Conservation (phyloP, 1,140 invertebrate genomes). For the Bombus waltoni region DNA sequence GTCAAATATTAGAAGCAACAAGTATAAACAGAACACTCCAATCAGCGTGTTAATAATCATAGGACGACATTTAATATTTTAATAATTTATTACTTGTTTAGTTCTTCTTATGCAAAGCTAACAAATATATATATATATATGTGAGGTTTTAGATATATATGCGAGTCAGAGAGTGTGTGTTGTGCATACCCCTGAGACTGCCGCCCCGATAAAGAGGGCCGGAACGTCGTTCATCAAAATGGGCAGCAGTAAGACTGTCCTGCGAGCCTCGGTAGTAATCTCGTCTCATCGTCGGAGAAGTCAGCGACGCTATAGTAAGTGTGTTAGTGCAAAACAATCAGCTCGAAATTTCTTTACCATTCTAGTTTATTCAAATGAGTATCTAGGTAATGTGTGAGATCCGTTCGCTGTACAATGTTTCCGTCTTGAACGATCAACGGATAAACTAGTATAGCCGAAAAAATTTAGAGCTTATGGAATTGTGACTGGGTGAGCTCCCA, state of each 20-base stretch:
- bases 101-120: conserved; percentile 17
- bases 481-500: conserved; percentile 74
- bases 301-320: conserved; percentile 82
- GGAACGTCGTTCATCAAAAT: conserved; percentile 80
- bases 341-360: conserved; percentile 77
- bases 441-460: conserved; percentile 67
- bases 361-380: conserved; percentile 55
- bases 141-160: conserved; percentile 51
- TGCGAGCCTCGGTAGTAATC: conserved; percentile 94
- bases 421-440: neutral
- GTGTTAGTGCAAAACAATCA: conserved; percentile 80
- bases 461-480: conserved; percentile 73
- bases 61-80: neutral
- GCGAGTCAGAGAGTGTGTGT: conserved; percentile 74
- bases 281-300: conserved; percentile 88
- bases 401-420: neutral
- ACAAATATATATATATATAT: conserved; percentile 20
- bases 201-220: conserved; percentile 80
- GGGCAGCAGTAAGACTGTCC: conserved; percentile 89
- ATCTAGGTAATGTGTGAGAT: conserved; percentile 3
- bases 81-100: conserved; percentile 8
- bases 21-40: conserved; percentile 17
- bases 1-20: conserved; percentile 6
- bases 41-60: conserved; percentile 16
- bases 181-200: conserved; percentile 82